A percentile compares a stretch with the other conserved stretches of the same genome.
These are phyloP conservation scores for Thelaira solivaga DNA, from an alignment of 2,888 invertebrate species.

Conservation along the genomic window DNA sequence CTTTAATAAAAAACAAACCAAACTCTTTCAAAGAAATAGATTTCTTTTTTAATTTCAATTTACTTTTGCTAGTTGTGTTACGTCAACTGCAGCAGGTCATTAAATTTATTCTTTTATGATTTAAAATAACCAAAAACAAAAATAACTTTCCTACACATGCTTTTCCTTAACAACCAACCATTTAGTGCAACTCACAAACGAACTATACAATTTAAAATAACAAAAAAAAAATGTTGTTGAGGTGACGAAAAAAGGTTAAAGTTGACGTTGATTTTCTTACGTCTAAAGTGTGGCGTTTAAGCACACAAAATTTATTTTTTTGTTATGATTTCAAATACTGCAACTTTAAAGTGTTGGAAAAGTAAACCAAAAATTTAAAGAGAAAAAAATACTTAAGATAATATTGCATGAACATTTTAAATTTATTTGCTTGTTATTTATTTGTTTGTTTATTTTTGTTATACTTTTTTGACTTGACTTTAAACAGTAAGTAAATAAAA, in stretches of 20 bases:
- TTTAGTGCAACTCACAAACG: background rate
- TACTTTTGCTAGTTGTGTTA: no score
- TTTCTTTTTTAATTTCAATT: no score
- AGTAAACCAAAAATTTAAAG: no score
- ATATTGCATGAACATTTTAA: conserved; percentile 29
- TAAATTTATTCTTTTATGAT: no score
- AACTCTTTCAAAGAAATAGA: no score
- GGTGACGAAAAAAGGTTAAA: conserved; percentile 48
- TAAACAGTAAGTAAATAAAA: no score
- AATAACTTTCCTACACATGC: background rate
- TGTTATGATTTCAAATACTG: no score
- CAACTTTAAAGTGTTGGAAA: no score
- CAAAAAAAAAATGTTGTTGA: background rate
- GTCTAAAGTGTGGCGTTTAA: conserved; percentile 33
- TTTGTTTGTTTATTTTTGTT: background rate
- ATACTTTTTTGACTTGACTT: no score
- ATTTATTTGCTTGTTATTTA: conserved; percentile 10
- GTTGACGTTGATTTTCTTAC: conserved; percentile 24
- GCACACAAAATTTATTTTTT: background rate
- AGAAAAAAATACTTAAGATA: background rate
- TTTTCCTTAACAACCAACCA: conserved; percentile 1
- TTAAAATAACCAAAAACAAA: background rate
- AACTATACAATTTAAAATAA: no score
- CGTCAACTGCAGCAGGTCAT: no score
- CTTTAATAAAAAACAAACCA: no score